Evolutionary conservation across 2,888 invertebrate genomes (phyloP), one percentile per base, ranked within the genome.

Genomic region (Vesta saturnalis): DNA sequence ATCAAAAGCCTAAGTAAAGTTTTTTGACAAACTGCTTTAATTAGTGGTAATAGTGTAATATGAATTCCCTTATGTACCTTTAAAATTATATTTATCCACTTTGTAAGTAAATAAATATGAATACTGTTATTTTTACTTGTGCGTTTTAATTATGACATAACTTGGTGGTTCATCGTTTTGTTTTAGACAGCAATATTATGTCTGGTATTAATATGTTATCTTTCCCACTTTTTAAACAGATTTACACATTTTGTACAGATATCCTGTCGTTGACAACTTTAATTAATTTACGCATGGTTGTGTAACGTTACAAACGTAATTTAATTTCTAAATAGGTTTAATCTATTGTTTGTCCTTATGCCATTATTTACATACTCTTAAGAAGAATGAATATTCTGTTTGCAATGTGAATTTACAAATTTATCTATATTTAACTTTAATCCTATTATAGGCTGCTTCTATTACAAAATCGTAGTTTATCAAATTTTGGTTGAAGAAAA

Each of bases 151-250:
- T 52, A n/a, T 19, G 21, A 52, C 19, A 12, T 19, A 52, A 52
- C 52, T 52, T 19, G 19, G 8, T n/a, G 16, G 19, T 19, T 52
- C n/a, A 19, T 52, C 10, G 52, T 52, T 52, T 49, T 49, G 49
- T 18, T 49, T 52, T 52, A 52, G 52, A 52, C 52, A 52, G 52
- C 19, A 52, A 52, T 21, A 52, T 52, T 19, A 52, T 19, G 52
- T 8, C 3, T 18, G 52, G 12, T 52, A 52, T 52, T 52, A 52
- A 52, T 52, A 10, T 21, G 52, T 15, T 52, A 52, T 52, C 52
- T 52, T 52, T 52, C 19, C 52, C n/a, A 52, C 52, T 52, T 52
- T 52, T 52, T 52, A 52, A 52, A 52, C 52, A 52, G 52, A 52
- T 52, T 52, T 52, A 19, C 19, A 52, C 52, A 52, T 52, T 52